Evolutionary conservation across 2,797 vertebrate species (phyloP).

Genomic region (Pseudocheirus occidentalis): DNA sequence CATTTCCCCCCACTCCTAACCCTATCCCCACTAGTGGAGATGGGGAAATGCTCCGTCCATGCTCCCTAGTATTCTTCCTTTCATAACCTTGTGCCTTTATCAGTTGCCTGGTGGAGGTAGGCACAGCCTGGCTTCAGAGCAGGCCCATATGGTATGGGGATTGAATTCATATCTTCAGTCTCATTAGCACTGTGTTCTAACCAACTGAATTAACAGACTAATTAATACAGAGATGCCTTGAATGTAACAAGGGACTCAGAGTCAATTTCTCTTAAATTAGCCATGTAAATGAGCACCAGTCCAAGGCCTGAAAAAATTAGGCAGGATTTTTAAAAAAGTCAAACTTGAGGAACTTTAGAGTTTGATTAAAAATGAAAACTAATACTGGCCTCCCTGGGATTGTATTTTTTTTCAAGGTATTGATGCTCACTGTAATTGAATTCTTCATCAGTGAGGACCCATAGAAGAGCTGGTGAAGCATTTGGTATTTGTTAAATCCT

Average conservation of each 20-base stretch:
- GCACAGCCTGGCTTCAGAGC: slow-evolving; percentile 56
- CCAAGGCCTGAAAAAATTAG: slow-evolving; percentile 54
- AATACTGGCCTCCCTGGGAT: not conserved
- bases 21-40: not conserved
- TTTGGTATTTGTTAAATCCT: not conserved
- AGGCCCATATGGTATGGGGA: slow-evolving; percentile 70
- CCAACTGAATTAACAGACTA: slow-evolving; percentile 62
- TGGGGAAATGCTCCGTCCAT: not conserved
- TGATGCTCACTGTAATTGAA: not conserved
- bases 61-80: not conserved
- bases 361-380: slow-evolving; percentile 43
- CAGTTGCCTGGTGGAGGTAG: slow-evolving; percentile 35
- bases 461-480: not conserved
- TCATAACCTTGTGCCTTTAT: not conserved
- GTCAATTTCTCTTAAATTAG: slow-evolving; percentile 73
- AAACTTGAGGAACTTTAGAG: slow-evolving; percentile 19
- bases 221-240: slow-evolving; percentile 70
- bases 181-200: slow-evolving; percentile 74
- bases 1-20: not conserved
- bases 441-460: not conserved
- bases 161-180: slow-evolving; percentile 67
- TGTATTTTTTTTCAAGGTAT: slow-evolving; percentile 12
- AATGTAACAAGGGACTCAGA: slow-evolving; percentile 71
- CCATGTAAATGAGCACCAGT: slow-evolving; percentile 62
- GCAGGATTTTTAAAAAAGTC: slow-evolving; percentile 46